Conservation (phyloP, 2,113 vertebrate genomes). For the Cheilinus undulatus region DNA sequence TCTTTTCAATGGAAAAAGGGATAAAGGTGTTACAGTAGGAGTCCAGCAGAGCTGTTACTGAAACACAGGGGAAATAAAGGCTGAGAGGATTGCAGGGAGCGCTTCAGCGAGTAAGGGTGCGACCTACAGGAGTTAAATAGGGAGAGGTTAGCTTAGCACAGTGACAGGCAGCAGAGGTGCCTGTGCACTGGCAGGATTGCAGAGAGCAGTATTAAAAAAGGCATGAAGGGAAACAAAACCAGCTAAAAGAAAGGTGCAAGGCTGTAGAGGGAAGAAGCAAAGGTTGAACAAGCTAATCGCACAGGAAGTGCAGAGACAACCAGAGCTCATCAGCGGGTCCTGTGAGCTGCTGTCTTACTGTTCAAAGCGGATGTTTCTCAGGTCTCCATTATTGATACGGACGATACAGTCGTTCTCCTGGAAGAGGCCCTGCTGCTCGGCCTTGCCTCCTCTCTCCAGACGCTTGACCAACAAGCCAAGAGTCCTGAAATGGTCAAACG, state of each 20-base stretch:
- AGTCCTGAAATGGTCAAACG: conserved; percentile 86
- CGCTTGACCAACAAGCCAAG: conserved; percentile 96
- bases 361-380: conserved; percentile 95
- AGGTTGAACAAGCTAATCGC: conserved; percentile 15
- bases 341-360: conserved; percentile 89
- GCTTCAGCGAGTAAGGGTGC: conserved; percentile 10
- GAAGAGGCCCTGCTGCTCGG: conserved; percentile 95
- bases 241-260: not conserved
- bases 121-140: conserved; percentile 54
- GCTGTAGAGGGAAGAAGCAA: not conserved
- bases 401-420: conserved; percentile 98
- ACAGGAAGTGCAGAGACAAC: conserved; percentile 2
- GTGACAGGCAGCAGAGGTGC: conserved; percentile 30
- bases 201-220: not conserved
- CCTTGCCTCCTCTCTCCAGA: conserved; percentile 95
- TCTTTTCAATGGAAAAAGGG: not conserved
- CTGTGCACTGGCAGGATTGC: conserved; percentile 15
- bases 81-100: conserved; percentile 9
- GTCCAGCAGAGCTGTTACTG: conserved; percentile 33
- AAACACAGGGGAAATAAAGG: conserved; percentile 28
- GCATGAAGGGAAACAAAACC: not conserved
- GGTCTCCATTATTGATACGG: conserved; percentile 94
- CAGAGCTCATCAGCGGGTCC: conserved; percentile 8
- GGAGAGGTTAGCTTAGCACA: conserved; percentile 56
- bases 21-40: conserved; percentile 12